Evolutionary conservation across 2,113 vertebrate genomes (phyloP).

Genomic region (Eulacestoma nigropectus): DNA sequence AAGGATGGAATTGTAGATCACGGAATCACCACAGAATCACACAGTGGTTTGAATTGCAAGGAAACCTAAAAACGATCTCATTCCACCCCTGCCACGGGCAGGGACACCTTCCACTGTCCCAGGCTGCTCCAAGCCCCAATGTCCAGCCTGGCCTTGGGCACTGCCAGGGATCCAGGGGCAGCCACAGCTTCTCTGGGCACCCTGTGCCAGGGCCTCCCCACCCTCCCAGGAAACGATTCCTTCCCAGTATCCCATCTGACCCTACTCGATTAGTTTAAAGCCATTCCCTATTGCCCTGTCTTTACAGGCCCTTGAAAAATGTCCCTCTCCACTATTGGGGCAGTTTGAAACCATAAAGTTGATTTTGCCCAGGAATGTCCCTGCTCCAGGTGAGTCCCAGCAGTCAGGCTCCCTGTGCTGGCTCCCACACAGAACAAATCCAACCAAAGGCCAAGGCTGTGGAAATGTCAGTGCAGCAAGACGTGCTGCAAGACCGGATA

Average conservation of each 20-base stretch:
- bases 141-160: neutral
- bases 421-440: neutral
- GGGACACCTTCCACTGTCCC: neutral
- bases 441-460: fast-evolving
- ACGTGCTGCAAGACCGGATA: neutral
- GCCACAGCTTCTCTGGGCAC: neutral
- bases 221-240: fast-evolving
- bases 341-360: neutral
- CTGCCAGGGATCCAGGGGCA: neutral
- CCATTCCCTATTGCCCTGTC: neutral
- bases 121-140: neutral
- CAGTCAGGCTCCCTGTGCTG: neutral
- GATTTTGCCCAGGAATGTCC: neutral
- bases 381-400: neutral
- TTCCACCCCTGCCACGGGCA: neutral
- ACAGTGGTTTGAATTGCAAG: neutral
- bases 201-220: neutral
- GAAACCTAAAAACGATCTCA: neutral
- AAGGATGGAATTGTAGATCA: neutral
- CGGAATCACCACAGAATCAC: neutral
- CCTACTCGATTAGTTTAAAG: fast-evolving
- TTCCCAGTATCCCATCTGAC: neutral
- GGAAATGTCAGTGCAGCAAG: neutral
- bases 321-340: neutral
- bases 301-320: neutral